Percentiles rank a stretch among this genome's conserved stretches.
phyloP scores from a whole-genome alignment of 2,113 vertebrate genomes.

The Pimephales promelas region DNA sequence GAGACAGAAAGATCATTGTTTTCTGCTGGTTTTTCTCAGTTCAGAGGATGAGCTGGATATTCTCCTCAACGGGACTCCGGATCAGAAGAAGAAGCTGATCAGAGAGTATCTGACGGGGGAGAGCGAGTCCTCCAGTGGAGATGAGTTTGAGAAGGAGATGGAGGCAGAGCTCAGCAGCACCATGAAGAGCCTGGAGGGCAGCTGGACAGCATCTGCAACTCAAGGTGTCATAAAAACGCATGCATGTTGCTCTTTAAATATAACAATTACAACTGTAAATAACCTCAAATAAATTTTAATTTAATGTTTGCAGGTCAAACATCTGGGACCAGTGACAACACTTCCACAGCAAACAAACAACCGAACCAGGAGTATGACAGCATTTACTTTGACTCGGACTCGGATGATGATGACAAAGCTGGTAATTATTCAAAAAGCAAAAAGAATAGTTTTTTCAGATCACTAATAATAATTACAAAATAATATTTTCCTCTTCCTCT shows the following conservation, averaged over 20 bases:
- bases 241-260: background rate
- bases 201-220: conserved; percentile 72
- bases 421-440: conserved; percentile 56
- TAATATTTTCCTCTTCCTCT: background rate
- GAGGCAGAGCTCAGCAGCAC: conserved; percentile 89
- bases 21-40: conserved; percentile 63
- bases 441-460: background rate
- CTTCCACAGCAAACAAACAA: conserved; percentile 30
- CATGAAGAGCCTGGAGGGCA: conserved; percentile 84
- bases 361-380: conserved; percentile 81
- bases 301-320: conserved; percentile 66
- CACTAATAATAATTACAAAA: background rate
- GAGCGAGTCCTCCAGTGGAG: conserved; percentile 92
- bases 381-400: conserved; percentile 95
- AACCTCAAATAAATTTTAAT: background rate
- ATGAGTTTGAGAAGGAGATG: conserved; percentile 99
- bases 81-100: conserved; percentile 94
- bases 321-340: conserved; percentile 54
- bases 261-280: background rate
- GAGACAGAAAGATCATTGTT: background rate
- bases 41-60: conserved; percentile 96
- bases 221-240: background rate
- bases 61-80: conserved; percentile 88
- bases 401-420: conserved; percentile 78
- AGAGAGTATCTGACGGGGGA: conserved; percentile 94